phyloP scores from a whole-genome alignment of 2,113 vertebrate genomes.

The Sphyrna mokarran region DNA sequence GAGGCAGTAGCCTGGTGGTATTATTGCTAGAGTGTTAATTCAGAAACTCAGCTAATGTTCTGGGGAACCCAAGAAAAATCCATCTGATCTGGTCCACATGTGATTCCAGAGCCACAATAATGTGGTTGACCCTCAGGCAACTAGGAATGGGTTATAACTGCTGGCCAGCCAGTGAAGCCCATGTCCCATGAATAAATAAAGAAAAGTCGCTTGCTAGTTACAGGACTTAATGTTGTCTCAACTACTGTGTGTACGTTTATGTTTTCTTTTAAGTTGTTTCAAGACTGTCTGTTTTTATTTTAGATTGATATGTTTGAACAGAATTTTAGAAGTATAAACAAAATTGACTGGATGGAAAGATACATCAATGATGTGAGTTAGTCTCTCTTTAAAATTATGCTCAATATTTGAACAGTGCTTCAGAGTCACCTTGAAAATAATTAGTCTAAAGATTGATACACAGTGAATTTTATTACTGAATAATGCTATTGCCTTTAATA shows the following conservation, averaged over 20 bases:
- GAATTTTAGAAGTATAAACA: constrained; percentile 67
- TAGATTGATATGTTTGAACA: constrained; percentile 71
- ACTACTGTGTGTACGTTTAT: not conserved
- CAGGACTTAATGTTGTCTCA: not conserved
- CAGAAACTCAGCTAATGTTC: too few species aligned
- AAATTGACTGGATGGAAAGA: constrained; percentile 70
- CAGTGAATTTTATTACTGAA: not conserved
- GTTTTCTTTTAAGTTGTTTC: not conserved
- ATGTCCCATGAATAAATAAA: too few species aligned
- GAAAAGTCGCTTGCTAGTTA: not conserved
- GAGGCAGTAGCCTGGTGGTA: too few species aligned
- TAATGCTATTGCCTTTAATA: not conserved
- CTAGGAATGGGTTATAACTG: too few species aligned
- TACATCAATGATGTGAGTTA: constrained; percentile 62
- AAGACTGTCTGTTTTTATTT: constrained; percentile 29
- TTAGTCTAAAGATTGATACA: not conserved
- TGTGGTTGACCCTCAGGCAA: too few species aligned
- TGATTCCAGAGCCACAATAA: too few species aligned
- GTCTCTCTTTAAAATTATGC: not conserved
- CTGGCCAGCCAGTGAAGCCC: too few species aligned
- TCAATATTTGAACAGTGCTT: not conserved
- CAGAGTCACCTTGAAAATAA: not conserved
- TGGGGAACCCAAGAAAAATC: too few species aligned
- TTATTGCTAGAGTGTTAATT: too few species aligned
- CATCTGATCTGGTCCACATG: too few species aligned